Conservation (phyloP, 1,140 invertebrate genomes). For the Ostrea denselamellosa region DNA sequence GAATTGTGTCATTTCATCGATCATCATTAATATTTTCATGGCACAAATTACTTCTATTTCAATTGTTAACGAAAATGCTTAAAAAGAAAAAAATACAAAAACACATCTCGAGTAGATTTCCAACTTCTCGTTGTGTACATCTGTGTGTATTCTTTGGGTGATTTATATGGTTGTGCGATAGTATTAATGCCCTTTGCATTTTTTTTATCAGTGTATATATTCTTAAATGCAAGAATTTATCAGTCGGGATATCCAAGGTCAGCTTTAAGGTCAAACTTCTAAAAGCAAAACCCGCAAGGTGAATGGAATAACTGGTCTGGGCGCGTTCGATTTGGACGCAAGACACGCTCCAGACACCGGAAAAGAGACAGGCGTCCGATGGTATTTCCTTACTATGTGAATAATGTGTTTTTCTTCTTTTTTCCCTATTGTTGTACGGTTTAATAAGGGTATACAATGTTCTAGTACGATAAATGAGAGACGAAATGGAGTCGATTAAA, state of each 20-base stretch:
- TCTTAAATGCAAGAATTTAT: not conserved
- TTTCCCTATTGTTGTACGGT: not conserved
- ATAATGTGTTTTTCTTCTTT: not conserved
- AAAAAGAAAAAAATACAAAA: not conserved
- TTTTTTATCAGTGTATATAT: not conserved
- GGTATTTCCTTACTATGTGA: constrained; percentile 20
- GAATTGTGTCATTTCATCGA: not conserved
- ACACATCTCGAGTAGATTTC: not conserved
- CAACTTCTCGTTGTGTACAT: not conserved
- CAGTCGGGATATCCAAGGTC: constrained; percentile 11
- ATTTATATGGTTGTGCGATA: not conserved
- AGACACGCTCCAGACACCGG: constrained; percentile 32
- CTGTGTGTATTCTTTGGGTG: not conserved
- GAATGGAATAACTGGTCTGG: not conserved
- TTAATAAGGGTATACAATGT: constrained; percentile 5
- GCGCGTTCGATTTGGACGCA: constrained; percentile 16
- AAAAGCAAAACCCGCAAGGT: not conserved
- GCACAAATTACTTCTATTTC: not conserved
- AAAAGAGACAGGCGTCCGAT: constrained; percentile 7
- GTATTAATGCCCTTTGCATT: constrained; percentile 6
- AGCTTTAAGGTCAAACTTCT: not conserved
- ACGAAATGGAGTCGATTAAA: constrained; percentile 26
- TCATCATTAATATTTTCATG: constrained; percentile 1
- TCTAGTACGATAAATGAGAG: not conserved
- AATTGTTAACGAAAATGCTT: not conserved